Evolutionary conservation across 2,797 vertebrate species (phyloP).

Genomic region (Onychomys leucogaster): DNA sequence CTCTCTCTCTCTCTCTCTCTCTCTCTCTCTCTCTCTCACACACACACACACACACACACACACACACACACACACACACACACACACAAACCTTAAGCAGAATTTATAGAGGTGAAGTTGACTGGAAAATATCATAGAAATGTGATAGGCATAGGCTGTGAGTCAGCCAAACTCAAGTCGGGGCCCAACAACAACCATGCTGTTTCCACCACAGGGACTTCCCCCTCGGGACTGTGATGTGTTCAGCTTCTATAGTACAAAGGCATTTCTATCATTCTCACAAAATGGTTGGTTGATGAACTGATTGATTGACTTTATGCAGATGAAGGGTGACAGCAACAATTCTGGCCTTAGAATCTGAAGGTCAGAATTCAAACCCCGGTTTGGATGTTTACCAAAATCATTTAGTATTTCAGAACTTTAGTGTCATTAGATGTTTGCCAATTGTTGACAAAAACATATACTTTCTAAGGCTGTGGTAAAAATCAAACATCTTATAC

Average conservation of each 20-base stretch:
- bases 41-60: neutral
- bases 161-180: conserved; percentile 30
- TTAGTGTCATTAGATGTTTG: neutral
- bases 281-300: conserved; percentile 8
- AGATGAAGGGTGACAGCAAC: neutral
- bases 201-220: neutral
- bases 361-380: neutral
- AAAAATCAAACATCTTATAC: neutral
- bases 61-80: neutral
- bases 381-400: neutral
- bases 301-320: neutral
- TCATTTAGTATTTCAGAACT: neutral
- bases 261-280: conserved; percentile 22
- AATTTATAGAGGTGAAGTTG: neutral
- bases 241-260: neutral
- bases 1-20: neutral
- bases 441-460: conserved; percentile 4
- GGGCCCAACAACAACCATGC: neutral
- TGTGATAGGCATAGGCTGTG: neutral
- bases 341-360: neutral
- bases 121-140: neutral
- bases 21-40: neutral
- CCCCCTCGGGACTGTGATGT: conserved; percentile 25
- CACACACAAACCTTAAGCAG: neutral
- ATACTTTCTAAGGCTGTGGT: neutral